phyloP scores from a whole-genome alignment of 2,113 vertebrate genomes.

The Pontoporia blainvillei region DNA sequence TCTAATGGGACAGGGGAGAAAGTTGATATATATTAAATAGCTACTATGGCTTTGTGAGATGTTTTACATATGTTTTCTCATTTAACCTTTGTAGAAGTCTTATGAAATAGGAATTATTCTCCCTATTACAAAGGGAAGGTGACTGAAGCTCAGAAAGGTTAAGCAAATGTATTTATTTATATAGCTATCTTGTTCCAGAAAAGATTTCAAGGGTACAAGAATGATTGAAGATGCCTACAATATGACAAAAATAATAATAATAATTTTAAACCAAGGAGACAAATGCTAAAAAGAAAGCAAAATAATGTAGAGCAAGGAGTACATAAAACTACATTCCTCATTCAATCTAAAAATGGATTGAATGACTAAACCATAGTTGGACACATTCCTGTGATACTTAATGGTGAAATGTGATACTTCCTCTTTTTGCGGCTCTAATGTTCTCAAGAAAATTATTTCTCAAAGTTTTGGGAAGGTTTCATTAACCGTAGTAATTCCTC shows the following conservation, averaged over 20 bases:
- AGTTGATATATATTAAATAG: constrained; percentile 7
- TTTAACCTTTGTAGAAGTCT: constrained; percentile 47
- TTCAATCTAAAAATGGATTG: neutral
- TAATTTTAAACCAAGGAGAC: neutral
- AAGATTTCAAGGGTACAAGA: neutral
- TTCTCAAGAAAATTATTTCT: constrained; percentile 10
- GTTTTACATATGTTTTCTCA: constrained; percentile 40
- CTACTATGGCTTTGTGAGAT: neutral
- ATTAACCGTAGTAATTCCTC: neutral
- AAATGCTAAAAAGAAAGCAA: neutral
- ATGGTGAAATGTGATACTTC: neutral
- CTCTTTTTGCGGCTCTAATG: neutral
- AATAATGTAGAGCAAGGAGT: neutral
- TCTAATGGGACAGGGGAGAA: neutral
- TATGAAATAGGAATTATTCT: neutral
- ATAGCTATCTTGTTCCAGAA: neutral
- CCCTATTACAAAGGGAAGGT: neutral
- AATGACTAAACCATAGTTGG: neutral
- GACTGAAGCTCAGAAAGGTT: neutral
- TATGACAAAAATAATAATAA: neutral
- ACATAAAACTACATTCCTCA: neutral
- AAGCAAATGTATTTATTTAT: constrained; percentile 28
- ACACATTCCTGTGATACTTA: neutral
- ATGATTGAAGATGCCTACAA: neutral
- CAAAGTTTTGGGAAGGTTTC: neutral